Base-by-base conservation (phyloP, 2,797 vertebrate genomes). In the Sebastes itinus region DNA sequence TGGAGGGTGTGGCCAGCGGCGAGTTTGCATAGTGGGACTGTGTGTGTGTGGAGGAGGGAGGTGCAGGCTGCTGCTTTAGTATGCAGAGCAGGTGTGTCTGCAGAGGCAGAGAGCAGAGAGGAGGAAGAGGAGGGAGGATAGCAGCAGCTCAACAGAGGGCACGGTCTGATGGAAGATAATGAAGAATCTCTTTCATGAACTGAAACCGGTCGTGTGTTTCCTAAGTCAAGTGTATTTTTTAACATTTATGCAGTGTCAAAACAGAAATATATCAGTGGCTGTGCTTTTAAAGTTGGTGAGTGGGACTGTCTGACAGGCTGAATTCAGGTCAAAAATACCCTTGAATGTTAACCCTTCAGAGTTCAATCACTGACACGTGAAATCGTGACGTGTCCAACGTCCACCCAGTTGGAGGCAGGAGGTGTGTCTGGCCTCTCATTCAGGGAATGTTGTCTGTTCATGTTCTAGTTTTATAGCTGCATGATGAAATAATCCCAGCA, bases 51-150 rank as follows among this genome's bases (percentile, higher is more conserved):
- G 30, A 49, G 78, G 59, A 76, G 67, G 92, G 73, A 33, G 82
- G 82, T 79, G 95, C 95, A 94, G 92, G 89, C 90, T 83, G 52
- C 88, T 89, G 87, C 80, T 95, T 98, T 97, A 96, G 95, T 97
- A 96, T 97, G 97, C 96, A 84, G 95, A 95, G 96, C 97, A 97
- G 96, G 97, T 97, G 97, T 92, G 92, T 93, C 96, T 97, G 96
- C 96, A 95, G 97, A 92, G 96, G 94, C 92, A 88, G 80, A 81
- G 72, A 78, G 72, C 70, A 46, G 65, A 22, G 77, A 87, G 68
- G 78, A 83, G 72, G 74, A 78, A 67, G 80, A 79, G 64, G 80
- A 86, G 62, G 83, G 77, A 64, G 79, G 75, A 56, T 33, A 81
- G 71, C 49, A 8, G 78, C 70, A 76, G 85, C 54, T n/a, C 42